Evolutionary conservation across 2,113 vertebrate species (phyloP).

Genomic region (Narcine bancroftii): DNA sequence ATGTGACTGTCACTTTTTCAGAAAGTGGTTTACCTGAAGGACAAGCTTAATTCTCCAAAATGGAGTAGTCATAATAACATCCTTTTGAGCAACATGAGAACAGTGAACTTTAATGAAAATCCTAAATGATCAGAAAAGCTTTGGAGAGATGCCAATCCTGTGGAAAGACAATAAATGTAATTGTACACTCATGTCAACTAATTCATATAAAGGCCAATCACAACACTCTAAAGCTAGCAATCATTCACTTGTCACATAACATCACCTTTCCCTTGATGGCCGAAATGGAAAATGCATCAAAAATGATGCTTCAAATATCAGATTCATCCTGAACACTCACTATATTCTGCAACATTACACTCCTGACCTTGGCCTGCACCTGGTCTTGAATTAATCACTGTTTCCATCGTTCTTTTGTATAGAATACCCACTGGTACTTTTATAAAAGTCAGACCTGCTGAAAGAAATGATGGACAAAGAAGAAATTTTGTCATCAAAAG

Average conservation of each 20-base stretch:
- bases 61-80: neutral
- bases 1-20: neutral
- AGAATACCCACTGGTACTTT: slow-evolving; percentile 37
- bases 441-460: slow-evolving; percentile 36
- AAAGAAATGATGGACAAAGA: slow-evolving; percentile 35
- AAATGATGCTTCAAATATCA: slow-evolving; percentile 38
- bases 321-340: slow-evolving; percentile 36
- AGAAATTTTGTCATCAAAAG: slow-evolving; percentile 33
- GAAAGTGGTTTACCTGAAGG: neutral
- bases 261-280: slow-evolving; percentile 37
- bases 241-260: slow-evolving; percentile 37
- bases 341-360: slow-evolving; percentile 30
- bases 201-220: slow-evolving; percentile 37
- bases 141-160: slow-evolving; percentile 33
- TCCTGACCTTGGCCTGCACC: slow-evolving; percentile 33
- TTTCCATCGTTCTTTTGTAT: slow-evolving; percentile 35
- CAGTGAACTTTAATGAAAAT: slow-evolving; percentile 32
- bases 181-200: slow-evolving; percentile 34
- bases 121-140: slow-evolving; percentile 31
- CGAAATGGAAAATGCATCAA: slow-evolving; percentile 20
- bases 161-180: slow-evolving; percentile 35
- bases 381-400: slow-evolving; percentile 34
- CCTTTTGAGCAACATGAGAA: slow-evolving; percentile 19
- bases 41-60: neutral
- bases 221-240: slow-evolving; percentile 36